Percentiles rank a stretch among this genome's conserved stretches.
These are phyloP conservation scores for Enteromius trimaculatus DNA, from an alignment of 2,797 vertebrate genomes.

Conservation along the genomic window DNA sequence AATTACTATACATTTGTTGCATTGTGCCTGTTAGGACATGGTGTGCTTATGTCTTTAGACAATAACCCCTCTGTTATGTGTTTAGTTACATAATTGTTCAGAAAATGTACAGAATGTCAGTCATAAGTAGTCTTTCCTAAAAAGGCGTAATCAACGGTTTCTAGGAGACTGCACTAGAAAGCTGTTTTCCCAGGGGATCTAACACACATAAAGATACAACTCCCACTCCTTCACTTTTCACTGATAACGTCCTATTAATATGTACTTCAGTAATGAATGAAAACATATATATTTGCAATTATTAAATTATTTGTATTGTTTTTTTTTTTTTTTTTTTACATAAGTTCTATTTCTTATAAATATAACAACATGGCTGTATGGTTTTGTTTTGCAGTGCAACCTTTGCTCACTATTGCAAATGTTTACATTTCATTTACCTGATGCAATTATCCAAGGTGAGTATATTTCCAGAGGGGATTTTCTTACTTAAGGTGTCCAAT, in stretches of 20 bases:
- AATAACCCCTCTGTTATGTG: background rate
- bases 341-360: no score
- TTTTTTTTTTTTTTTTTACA: no score
- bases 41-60: background rate
- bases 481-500: conserved; percentile 85
- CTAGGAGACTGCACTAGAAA: conserved; percentile 36
- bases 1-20: background rate
- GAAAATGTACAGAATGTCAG: background rate
- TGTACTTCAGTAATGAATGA: no score
- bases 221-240: conserved; percentile 65
- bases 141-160: conserved; percentile 38
- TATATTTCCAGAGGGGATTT: conserved; percentile 75
- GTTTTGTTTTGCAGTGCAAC: conserved; percentile 52
- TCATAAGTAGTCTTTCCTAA: background rate
- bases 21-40: background rate
- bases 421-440: conserved; percentile 66
- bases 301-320: no score
- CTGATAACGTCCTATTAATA: conserved; percentile 39
- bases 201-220: conserved; percentile 15
- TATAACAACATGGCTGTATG: background rate
- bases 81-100: background rate
- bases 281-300: no score
- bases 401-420: conserved; percentile 41
- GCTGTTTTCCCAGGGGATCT: background rate
- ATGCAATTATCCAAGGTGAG: conserved; percentile 59